phyloP scores from a whole-genome alignment of 2,888 invertebrate genomes.

The Nymphalis polychloros region DNA sequence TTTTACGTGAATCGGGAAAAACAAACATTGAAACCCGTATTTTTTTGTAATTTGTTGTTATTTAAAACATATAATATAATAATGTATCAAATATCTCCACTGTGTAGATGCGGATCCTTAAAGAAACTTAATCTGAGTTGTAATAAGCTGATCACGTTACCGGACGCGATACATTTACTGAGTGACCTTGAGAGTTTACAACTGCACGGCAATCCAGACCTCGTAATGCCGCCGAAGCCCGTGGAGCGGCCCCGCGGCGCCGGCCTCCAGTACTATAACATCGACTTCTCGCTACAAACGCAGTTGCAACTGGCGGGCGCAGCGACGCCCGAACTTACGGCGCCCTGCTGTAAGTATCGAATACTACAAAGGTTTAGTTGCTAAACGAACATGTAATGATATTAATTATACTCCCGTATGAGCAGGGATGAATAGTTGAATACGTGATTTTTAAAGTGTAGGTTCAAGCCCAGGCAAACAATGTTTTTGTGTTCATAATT shows the following conservation, averaged over 20 bases:
- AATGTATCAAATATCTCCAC: not conserved
- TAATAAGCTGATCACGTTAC: slow-evolving; percentile 96
- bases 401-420: too few relatives aligned
- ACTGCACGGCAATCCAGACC: slow-evolving; percentile 94
- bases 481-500: too few relatives aligned
- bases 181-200: slow-evolving; percentile 94
- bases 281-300: slow-evolving; percentile 98
- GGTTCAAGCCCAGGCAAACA: too few relatives aligned
- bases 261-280: slow-evolving; percentile 97
- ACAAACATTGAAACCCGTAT: too few relatives aligned
- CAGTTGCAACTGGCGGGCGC: slow-evolving; percentile 96
- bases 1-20: too few relatives aligned
- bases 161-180: slow-evolving; percentile 97
- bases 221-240: slow-evolving; percentile 97
- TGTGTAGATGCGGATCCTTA: slow-evolving; percentile 91
- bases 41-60: not conserved
- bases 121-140: slow-evolving; percentile 96
- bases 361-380: not conserved
- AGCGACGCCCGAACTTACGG: slow-evolving; percentile 87
- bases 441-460: too few relatives aligned
- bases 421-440: too few relatives aligned
- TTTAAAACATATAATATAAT: not conserved
- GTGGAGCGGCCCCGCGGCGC: slow-evolving; percentile 88
- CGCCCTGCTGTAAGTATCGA: slow-evolving; percentile 83
- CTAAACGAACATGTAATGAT: not conserved